phyloP scores from a whole-genome alignment of 2,888 invertebrate species.

The Apotomis turbidana region DNA sequence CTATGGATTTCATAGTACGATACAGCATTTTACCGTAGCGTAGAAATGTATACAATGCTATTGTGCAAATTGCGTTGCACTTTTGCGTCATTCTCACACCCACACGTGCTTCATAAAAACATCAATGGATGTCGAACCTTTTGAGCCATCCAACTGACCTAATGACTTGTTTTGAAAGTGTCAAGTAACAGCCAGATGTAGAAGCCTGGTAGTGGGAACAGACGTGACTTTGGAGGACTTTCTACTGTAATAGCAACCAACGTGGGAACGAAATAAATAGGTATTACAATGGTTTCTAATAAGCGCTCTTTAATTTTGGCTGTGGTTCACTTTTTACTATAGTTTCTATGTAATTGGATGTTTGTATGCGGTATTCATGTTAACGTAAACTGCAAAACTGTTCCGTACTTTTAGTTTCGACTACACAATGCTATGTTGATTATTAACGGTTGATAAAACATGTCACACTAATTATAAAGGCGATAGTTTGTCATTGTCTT shows the following conservation, averaged over 20 bases:
- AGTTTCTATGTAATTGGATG: neutral
- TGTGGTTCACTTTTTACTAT: constrained; percentile 1
- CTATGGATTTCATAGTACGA: too few species aligned
- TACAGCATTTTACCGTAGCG: too few species aligned
- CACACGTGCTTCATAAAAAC: constrained; percentile 65
- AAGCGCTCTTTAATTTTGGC: constrained; percentile 51
- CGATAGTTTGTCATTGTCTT: too few species aligned
- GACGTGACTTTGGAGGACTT: constrained; percentile 78
- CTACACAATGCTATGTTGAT: too few species aligned
- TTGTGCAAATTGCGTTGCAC: constrained; percentile 56
- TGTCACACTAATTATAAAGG: too few species aligned
- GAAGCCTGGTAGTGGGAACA: constrained; percentile 72
- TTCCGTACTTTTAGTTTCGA: too few species aligned
- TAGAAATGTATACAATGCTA: too few species aligned
- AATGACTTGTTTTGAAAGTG: constrained; percentile 72
- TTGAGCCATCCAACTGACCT: constrained; percentile 62
- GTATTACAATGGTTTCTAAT: constrained; percentile 62
- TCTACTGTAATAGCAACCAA: constrained; percentile 73
- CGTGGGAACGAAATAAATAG: constrained; percentile 77
- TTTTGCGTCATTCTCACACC: constrained; percentile 69
- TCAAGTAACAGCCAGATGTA: constrained; percentile 77
- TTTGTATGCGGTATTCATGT: neutral
- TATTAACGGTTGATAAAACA: too few species aligned
- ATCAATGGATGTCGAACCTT: constrained; percentile 44
- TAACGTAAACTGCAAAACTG: too few species aligned